Conservation (phyloP, 2,888 invertebrate genomes). For the Gasteruption jaculator region DNA sequence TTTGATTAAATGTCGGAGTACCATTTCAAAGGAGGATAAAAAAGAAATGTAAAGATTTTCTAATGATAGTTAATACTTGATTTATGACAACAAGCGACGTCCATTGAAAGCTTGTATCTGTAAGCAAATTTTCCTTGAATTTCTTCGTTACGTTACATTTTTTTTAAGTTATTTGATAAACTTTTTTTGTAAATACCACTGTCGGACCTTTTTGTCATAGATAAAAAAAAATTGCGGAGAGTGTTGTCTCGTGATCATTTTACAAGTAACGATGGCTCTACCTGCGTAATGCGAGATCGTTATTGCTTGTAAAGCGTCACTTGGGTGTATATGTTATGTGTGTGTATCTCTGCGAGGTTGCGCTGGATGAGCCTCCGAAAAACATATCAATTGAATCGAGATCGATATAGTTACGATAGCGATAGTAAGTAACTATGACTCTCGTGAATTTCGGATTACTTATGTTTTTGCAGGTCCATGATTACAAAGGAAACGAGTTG, state of each 20-base stretch:
- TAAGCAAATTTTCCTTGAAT: constrained; percentile 39
- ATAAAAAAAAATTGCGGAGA: neutral
- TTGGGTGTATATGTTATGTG: constrained; percentile 29
- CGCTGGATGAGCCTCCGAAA: constrained; percentile 21
- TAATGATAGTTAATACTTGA: constrained; percentile 17
- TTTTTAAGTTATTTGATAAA: constrained; percentile 30
- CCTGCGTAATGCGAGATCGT: too few species aligned
- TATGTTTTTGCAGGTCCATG: too few species aligned
- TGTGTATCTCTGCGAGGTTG: constrained; percentile 25
- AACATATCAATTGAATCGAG: constrained; percentile 34
- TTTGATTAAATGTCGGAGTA: too few species aligned
- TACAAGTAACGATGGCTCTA: too few species aligned
- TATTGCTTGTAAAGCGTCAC: constrained; percentile 29
- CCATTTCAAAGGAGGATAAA: too few species aligned
- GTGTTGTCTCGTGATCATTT: too few species aligned
- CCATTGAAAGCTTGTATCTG: constrained; percentile 33
- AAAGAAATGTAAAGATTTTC: too few species aligned
- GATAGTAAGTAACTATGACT: constrained; percentile 7
- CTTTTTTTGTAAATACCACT: constrained; percentile 30
- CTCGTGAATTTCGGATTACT: too few species aligned
- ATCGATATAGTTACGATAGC: too few species aligned
- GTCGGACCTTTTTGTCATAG: constrained; percentile 20
- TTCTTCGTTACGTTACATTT: constrained; percentile 46
- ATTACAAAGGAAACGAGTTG: too few species aligned
- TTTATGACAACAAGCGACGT: constrained; percentile 26